Conservation (phyloP, 2,797 vertebrate species). For the Argya squamiceps region DNA sequence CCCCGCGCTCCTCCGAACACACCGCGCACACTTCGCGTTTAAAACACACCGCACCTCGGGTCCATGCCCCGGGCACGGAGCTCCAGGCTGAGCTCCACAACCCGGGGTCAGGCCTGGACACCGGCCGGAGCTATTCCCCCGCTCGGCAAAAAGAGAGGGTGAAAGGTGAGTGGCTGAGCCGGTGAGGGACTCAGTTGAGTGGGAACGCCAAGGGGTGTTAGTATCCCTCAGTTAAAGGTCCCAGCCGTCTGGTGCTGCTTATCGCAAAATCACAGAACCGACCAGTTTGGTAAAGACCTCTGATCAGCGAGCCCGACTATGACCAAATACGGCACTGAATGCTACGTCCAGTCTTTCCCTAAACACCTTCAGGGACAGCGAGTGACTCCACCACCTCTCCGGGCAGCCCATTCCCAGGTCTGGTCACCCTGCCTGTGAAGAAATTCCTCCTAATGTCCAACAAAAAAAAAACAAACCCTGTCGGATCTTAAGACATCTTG, state of each 20-base stretch:
- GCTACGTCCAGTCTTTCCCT: too few species aligned
- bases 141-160: background rate
- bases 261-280: background rate
- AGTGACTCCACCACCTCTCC: too few species aligned
- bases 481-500: too few species aligned
- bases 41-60: rapidly evolving
- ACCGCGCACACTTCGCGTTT: too few species aligned
- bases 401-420: background rate
- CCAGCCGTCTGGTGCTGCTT: background rate
- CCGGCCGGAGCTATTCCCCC: background rate
- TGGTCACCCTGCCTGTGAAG: background rate
- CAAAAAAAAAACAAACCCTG: background rate
- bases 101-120: too few species aligned
- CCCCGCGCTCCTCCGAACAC: background rate
- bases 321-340: background rate
- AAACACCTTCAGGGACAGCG: background rate
- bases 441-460: background rate
- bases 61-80: too few species aligned
- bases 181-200: too few species aligned
- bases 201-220: background rate
- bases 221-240: background rate
- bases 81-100: background rate
- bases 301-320: background rate
- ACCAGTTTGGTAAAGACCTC: background rate
- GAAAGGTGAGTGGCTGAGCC: background rate